Evolutionary conservation across 1,140 invertebrate genomes (phyloP).

Genomic region (Drosophila trapezifrons): DNA sequence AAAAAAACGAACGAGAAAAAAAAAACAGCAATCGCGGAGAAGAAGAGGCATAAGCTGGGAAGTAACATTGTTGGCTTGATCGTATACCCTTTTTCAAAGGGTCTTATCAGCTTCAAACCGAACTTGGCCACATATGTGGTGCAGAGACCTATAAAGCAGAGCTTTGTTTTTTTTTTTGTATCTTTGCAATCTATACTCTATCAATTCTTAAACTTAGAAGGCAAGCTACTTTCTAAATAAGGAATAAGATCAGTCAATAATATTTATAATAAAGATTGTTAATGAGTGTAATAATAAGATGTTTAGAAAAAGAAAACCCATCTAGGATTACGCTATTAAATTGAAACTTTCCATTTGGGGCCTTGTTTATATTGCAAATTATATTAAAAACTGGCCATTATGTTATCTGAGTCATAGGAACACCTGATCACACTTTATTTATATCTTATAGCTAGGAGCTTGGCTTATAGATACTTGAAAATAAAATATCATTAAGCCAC

Average conservation of each 20-base stretch:
- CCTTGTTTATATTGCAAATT: background rate
- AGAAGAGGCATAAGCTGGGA: constrained; percentile 26
- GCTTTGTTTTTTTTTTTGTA: no score
- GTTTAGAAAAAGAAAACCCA: background rate
- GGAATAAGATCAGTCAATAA: background rate
- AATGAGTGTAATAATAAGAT: background rate
- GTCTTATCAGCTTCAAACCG: background rate
- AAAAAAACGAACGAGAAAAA: constrained; percentile 5
- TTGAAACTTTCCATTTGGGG: background rate
- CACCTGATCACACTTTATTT: background rate
- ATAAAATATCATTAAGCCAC: background rate
- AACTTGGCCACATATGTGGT: background rate
- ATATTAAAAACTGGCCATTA: background rate
- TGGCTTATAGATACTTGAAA: background rate
- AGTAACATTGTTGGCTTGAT: constrained; percentile 26
- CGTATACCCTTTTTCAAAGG: background rate
- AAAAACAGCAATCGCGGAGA: constrained; percentile 21
- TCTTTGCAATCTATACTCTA: no score
- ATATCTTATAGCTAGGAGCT: background rate
- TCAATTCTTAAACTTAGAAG: no score
- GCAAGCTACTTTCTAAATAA: background rate
- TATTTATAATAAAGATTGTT: background rate
- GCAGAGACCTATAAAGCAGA: background rate
- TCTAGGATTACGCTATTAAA: background rate
- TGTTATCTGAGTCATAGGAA: background rate